phyloP scores from a whole-genome alignment of 2,113 vertebrate species.

The Nerophis lumbriciformis region DNA sequence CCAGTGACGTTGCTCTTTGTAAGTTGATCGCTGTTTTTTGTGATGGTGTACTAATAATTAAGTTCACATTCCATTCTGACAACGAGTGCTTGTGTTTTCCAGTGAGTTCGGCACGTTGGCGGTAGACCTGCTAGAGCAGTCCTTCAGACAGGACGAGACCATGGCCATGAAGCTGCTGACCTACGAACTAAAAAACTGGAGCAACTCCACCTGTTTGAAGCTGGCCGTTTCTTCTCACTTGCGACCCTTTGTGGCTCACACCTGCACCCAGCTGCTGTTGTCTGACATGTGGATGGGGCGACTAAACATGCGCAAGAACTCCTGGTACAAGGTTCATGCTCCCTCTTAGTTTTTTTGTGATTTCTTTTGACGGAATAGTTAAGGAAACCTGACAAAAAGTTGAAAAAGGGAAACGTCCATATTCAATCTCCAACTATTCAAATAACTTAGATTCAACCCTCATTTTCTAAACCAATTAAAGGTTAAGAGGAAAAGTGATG shows the following conservation, averaged over 20 bases:
- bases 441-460: too few relatives aligned
- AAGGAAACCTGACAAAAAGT: neutral
- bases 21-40: neutral
- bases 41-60: neutral
- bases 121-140: slow-evolving; percentile 92
- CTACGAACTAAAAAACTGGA: slow-evolving; percentile 98
- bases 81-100: slow-evolving; percentile 12
- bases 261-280: slow-evolving; percentile 94
- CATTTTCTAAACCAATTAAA: too few relatives aligned
- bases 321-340: slow-evolving; percentile 95
- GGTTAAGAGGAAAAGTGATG: too few relatives aligned
- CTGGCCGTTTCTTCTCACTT: slow-evolving; percentile 93
- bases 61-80: neutral
- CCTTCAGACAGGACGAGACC: slow-evolving; percentile 95
- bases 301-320: slow-evolving; percentile 99
- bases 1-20: neutral
- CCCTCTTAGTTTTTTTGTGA: slow-evolving; percentile 34
- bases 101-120: slow-evolving; percentile 96
- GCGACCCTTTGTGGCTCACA: slow-evolving; percentile 92
- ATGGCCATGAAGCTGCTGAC: slow-evolving; percentile 99
- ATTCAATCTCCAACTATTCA: too few relatives aligned
- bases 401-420: too few relatives aligned
- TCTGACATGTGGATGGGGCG: slow-evolving; percentile 99
- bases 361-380: slow-evolving; percentile 18
- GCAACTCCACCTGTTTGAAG: slow-evolving; percentile 96